Percentiles rank a stretch among this genome's conserved stretches.
These are phyloP conservation scores for Tetragonula carbonaria DNA, from an alignment of 2,888 invertebrate genomes.

Conservation along the genomic window DNA sequence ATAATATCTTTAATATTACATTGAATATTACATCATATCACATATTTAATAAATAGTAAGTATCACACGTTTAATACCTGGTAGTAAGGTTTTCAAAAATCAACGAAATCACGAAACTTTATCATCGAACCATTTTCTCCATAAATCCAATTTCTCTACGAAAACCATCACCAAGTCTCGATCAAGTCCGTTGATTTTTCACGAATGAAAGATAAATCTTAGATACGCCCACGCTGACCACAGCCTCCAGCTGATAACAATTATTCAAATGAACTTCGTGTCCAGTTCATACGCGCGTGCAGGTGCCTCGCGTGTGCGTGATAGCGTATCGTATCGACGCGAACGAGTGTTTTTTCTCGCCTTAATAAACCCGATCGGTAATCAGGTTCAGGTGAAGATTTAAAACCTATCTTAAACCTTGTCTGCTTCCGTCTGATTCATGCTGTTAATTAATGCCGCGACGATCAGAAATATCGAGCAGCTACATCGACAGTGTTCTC, in stretches of 20 bases:
- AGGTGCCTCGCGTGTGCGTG: slow-evolving; percentile 40
- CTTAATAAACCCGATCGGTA: slow-evolving; percentile 29
- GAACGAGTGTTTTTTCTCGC: background rate
- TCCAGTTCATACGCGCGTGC: slow-evolving; percentile 33
- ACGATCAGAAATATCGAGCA: background rate
- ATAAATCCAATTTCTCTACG: background rate
- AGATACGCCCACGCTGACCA: slow-evolving; percentile 44
- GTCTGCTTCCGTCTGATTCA: background rate
- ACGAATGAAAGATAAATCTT: slow-evolving; percentile 41
- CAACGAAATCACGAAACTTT: too few relatives aligned
- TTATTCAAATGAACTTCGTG: slow-evolving; percentile 58
- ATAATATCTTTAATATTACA: too few relatives aligned
- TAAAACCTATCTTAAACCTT: too few relatives aligned
- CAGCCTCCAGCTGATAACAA: slow-evolving; percentile 52
- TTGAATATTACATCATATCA: too few relatives aligned
- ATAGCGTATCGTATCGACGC: slow-evolving; percentile 19
- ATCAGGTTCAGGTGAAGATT: slow-evolving; percentile 20
- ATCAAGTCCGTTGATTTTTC: slow-evolving; percentile 17
- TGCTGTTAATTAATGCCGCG: slow-evolving; percentile 14
- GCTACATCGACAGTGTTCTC: background rate
- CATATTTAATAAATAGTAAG: too few relatives aligned
- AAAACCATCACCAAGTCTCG: background rate
- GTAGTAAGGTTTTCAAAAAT: too few relatives aligned
- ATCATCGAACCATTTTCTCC: background rate
- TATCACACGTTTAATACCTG: too few relatives aligned